Evolutionary conservation across 2,888 invertebrate genomes (phyloP).

Genomic region (Penaeus monodon): DNA sequence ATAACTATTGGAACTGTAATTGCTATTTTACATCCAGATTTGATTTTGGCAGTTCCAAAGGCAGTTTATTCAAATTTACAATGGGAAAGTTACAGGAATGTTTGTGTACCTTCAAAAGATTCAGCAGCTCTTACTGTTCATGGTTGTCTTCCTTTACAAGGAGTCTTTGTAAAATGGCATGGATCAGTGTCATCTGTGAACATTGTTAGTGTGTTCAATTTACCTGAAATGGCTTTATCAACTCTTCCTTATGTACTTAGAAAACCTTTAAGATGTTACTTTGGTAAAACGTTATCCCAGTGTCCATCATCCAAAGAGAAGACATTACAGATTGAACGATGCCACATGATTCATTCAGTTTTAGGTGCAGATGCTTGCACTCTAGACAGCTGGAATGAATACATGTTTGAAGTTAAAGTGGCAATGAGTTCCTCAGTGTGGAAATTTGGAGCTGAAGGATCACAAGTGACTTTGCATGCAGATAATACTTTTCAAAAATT

Average conservation of each 20-base stretch:
- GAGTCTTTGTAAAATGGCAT: constrained; percentile 38
- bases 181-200: constrained; percentile 30
- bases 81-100: constrained; percentile 47
- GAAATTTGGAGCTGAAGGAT: constrained; percentile 27
- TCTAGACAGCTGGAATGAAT: constrained; percentile 39
- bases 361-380: constrained; percentile 20
- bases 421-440: constrained; percentile 39
- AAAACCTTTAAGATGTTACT: constrained; percentile 20
- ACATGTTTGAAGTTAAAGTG: constrained; percentile 9
- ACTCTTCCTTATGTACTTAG: constrained; percentile 3
- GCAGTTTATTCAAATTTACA: constrained; percentile 13
- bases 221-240: background rate
- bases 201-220: constrained; percentile 24
- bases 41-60: background rate
- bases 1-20: background rate
- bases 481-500: constrained; percentile 31
- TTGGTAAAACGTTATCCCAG: constrained; percentile 11
- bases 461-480: constrained; percentile 9
- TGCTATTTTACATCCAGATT: background rate
- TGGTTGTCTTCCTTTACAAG: constrained; percentile 29
- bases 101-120: constrained; percentile 34
- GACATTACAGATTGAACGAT: constrained; percentile 5
- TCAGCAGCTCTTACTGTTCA: constrained; percentile 12
- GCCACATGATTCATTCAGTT: constrained; percentile 24
- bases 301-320: constrained; percentile 7